Evolutionary conservation across 2,888 invertebrate genomes (phyloP).

Genomic region (Pyrgus malvae): DNA sequence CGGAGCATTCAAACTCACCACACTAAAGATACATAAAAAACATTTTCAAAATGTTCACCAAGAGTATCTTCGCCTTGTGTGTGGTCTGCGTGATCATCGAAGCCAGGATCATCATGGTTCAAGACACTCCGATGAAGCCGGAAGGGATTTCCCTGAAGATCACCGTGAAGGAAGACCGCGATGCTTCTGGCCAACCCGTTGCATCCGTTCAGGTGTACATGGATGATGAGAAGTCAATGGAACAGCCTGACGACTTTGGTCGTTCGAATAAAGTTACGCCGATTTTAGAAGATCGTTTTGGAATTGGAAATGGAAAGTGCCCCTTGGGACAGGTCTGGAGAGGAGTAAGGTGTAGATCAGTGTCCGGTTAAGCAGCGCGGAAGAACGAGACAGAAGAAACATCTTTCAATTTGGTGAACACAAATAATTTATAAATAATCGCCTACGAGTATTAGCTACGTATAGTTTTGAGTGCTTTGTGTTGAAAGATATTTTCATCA

Average conservation of each 20-base stretch:
- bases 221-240: neutral
- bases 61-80: neutral
- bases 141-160: constrained; percentile 8
- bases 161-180: constrained; percentile 1
- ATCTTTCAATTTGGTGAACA: too few relatives aligned
- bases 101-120: constrained; percentile 9
- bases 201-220: neutral
- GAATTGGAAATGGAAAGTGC: neutral
- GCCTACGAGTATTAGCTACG: too few relatives aligned
- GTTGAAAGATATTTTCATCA: too few relatives aligned
- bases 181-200: constrained; percentile 2
- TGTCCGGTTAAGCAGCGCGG: neutral
- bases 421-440: too few relatives aligned
- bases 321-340: neutral
- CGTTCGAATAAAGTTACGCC: neutral
- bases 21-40: neutral
- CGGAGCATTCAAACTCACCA: neutral
- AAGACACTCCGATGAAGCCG: constrained; percentile 1
- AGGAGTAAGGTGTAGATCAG: neutral
- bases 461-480: too few relatives aligned
- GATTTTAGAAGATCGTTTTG: neutral
- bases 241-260: neutral
- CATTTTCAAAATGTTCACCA: constrained; percentile 9
- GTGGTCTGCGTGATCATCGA: neutral
- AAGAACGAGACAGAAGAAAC: neutral